Evolutionary conservation across 2,797 vertebrate genomes (phyloP), one percentile per base, ranked within the genome.

Genomic region (Amniataba percoides): DNA sequence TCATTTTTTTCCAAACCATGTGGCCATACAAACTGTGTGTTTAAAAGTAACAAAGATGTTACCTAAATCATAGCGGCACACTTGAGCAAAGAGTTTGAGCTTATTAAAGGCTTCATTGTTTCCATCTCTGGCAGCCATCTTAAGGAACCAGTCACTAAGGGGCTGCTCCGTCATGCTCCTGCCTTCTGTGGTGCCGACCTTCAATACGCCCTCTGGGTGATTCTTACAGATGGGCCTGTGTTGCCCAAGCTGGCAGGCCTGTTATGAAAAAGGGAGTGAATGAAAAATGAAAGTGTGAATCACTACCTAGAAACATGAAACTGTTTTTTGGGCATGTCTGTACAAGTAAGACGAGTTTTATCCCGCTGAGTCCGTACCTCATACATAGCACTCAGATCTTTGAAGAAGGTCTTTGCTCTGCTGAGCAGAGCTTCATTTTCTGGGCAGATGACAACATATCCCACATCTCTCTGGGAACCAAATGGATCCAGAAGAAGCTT

Each of bases 401-500:
- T 96, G 90, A 99, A 99, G 94, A 99, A 99, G 73, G 94, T 97
- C 89, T 96, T 98, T 27, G 98, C 97, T 81, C 97, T 97, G 23
- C 95, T 95, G 80, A 99, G 95, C 89, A 99, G 94, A 60, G 97
- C 96, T 85, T 99, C 97, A 0, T 97, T 99, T 89, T 99, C 98
- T 1, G 98, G 98, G 92, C 98, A 99, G 77, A 99, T 94, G 90
- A 99, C 97, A 7, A 99, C 96, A 40, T 99, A 99, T 53, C 97
- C 98, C 23, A 99, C 95, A 66, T 99, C 98, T 87, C 98, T 95
- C 87, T 99, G 98, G 71, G 98, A 98, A 81, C 98, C 97, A 5
- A 98, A 99, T 7, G 98, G 98, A 88, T 99, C 98, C 87, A 99
- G 91, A 89, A 99, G 97, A 90, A 99, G 96, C 93, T 98, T 97